Base-by-base conservation (phyloP, 2,888 invertebrate genomes). In the Andrena bicolor region DNA sequence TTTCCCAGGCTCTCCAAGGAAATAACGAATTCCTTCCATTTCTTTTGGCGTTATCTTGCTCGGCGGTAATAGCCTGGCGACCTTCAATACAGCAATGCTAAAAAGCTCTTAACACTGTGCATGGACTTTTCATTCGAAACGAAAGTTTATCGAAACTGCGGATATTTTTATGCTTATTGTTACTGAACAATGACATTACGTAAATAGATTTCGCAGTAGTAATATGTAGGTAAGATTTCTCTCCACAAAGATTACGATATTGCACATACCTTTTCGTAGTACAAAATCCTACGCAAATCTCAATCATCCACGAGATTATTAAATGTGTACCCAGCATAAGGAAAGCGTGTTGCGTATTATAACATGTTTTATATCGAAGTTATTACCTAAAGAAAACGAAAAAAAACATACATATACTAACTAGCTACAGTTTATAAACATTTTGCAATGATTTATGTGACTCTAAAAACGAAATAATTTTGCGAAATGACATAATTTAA, bases 21-120 rank as follows among this genome's bases (percentile, higher is more conserved):
- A 82, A 81, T 86, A 86, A 86, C 66, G 76, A 84, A 77, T 74
- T 48, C 41, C 58, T 76, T 60, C 28, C 23, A 26, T 2, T 41
- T 71, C 26, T 64, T 65, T 23, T 56, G 28, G 30, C 23, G 71
- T 73, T 81, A 83, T 71, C 76, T 76, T 83, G 66, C 41, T 63
- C 61, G 63, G 76, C 83, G 81, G 66, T 78, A 84, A 84, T 84
- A 51, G 81, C 64, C 79, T 48, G 65, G 32, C 76, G 32, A 76
- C 70, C 76, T 74, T 82, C 72, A 77, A 79, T 85, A 80, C 60
- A 72, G 70, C 82, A 64, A 77, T 65, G 28, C 28, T 53, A 56
- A 41, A 28, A 60, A 70, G n/a, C 71, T 76, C 63, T 73, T 61
- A 61, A 41, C 49, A 65, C 63, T 48, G 72, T 28, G 58, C 66